A percentile compares a stretch with the other conserved stretches of the same genome.
These are phyloP conservation scores for Neodiprion pinetum DNA, from an alignment of 1,140 invertebrate species.

Conservation along the genomic window DNA sequence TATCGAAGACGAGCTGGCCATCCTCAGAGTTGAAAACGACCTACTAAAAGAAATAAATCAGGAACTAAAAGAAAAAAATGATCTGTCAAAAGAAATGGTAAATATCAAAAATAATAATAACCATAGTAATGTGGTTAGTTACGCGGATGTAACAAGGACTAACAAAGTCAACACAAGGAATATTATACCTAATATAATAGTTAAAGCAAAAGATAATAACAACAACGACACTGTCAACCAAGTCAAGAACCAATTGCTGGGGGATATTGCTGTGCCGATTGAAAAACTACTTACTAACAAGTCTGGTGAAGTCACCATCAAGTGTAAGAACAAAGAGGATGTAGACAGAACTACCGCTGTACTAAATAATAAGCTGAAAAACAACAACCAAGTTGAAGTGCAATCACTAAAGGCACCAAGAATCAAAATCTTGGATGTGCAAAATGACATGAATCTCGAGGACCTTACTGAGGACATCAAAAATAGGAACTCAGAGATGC, in stretches of 20 bases:
- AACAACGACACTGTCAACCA: neutral
- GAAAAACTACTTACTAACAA: neutral
- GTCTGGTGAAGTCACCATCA: neutral
- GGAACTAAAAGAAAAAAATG: too few relatives aligned
- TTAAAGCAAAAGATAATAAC: constrained; percentile 1
- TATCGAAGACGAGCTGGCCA: too few relatives aligned
- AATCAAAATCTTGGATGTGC: neutral
- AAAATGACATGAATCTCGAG: neutral
- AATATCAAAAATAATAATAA: too few relatives aligned
- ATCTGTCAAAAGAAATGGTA: too few relatives aligned
- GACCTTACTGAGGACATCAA: neutral
- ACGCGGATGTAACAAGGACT: too few relatives aligned
- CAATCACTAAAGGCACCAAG: neutral
- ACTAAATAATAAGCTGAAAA: neutral
- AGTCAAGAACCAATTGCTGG: neutral
- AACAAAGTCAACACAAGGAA: too few relatives aligned
- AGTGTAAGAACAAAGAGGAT: neutral
- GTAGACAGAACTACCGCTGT: neutral
- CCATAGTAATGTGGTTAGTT: too few relatives aligned
- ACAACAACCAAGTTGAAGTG: neutral
- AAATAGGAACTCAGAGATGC: neutral
- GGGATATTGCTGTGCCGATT: neutral
- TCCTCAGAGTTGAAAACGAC: too few relatives aligned
- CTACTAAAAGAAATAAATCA: too few relatives aligned
- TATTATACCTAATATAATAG: neutral